A percentile compares a stretch with the other conserved stretches of the same genome.
phyloP scores from a whole-genome alignment of 2,888 invertebrate species.

The Euspilapteryx auroguttella region DNA sequence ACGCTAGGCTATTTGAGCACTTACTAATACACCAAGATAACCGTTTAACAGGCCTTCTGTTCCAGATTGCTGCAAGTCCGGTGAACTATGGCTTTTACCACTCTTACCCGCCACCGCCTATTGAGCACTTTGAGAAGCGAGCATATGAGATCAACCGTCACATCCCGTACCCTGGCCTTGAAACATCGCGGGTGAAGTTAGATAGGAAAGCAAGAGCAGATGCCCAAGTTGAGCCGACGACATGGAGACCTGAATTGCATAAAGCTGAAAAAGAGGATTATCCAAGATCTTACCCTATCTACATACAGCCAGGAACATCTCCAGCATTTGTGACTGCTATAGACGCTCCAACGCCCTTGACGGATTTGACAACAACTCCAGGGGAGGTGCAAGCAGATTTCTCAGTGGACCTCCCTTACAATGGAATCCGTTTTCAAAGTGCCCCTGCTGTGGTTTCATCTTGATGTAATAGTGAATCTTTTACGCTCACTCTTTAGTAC shows the following conservation, averaged over 20 bases:
- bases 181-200: constrained; percentile 10
- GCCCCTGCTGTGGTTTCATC: constrained; percentile 52
- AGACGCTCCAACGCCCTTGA: constrained; percentile 24
- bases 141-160: constrained; percentile 19
- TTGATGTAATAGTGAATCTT: constrained; percentile 33
- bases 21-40: constrained; percentile 29
- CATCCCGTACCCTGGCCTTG: constrained; percentile 15
- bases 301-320: constrained; percentile 15
- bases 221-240: too few relatives aligned
- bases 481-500: constrained; percentile 26
- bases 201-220: constrained; percentile 6
- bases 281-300: constrained; percentile 29
- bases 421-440: constrained; percentile 53
- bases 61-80: constrained; percentile 71
- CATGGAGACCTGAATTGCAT: constrained; percentile 20
- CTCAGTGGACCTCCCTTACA: constrained; percentile 44
- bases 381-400: constrained; percentile 52
- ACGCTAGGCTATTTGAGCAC: constrained; percentile 28
- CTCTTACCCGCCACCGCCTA: constrained; percentile 39
- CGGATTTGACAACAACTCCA: constrained; percentile 36
- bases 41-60: constrained; percentile 53
- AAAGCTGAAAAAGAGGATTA: constrained; percentile 20
- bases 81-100: constrained; percentile 77
- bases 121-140: constrained; percentile 47
- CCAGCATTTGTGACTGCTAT: constrained; percentile 20